A percentile compares a stretch with the other conserved stretches of the same genome.
These are phyloP conservation scores for Eupithecia centaureata DNA, from an alignment of 2,888 invertebrate genomes.

Conservation along the genomic window DNA sequence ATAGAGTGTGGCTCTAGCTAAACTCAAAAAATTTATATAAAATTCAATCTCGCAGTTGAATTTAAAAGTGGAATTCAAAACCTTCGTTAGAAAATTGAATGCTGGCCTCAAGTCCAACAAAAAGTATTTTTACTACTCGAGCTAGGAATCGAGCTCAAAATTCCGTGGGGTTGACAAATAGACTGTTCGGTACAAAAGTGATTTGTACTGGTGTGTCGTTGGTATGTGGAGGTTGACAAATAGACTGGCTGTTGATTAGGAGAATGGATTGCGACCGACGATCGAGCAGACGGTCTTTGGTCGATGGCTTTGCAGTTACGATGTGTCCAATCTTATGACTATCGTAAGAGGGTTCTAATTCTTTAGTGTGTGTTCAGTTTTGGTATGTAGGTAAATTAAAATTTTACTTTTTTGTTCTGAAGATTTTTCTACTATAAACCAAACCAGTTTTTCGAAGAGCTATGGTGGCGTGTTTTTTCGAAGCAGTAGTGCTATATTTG, in stretches of 20 bases:
- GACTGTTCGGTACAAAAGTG: background rate
- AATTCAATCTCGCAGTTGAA: background rate
- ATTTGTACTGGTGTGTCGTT: background rate
- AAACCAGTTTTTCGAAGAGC: no score
- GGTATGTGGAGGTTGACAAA: background rate
- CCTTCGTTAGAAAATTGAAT: background rate
- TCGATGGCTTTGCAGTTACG: background rate
- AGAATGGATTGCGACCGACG: background rate
- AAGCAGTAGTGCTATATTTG: no score
- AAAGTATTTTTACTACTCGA: slow-evolving; percentile 1
- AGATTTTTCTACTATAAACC: no score
- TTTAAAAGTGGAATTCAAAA: background rate
- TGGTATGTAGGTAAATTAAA: no score
- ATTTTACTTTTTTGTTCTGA: no score
- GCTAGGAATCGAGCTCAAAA: background rate
- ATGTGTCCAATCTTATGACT: background rate
- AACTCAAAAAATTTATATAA: no score
- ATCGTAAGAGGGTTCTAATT: background rate
- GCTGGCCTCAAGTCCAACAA: background rate
- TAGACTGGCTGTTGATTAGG: slow-evolving; percentile 1
- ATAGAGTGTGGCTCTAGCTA: no score
- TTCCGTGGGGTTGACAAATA: background rate
- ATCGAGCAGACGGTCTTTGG: background rate
- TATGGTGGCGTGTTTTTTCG: no score
- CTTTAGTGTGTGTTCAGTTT: no score